Evolutionary conservation across 2,113 vertebrate species (phyloP), one percentile per base, ranked within the genome.

Genomic region (Pleuronectes platessa): DNA sequence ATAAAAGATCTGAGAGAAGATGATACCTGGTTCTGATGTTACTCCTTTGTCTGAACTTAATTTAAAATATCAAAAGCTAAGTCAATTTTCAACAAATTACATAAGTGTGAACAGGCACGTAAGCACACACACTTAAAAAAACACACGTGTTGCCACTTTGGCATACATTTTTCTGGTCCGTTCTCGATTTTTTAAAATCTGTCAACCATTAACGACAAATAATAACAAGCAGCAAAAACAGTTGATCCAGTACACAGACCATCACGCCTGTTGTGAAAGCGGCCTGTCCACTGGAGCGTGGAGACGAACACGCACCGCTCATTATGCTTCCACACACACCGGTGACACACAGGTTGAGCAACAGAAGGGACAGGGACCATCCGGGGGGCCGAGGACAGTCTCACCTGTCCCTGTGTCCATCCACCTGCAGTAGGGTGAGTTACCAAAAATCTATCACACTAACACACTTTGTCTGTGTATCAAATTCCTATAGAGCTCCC

Each of bases 191-290:
- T 31, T 87, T 77, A 27, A 82, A 90, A 92, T 84, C 66, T 71
- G 82, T 95, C 89, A 95, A 89, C 90, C 84, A 94, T 94, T 94
- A 94, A 93, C 93, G 64, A 84, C 90, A 94, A 93, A 95, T 90
- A 91, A 94, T 90, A 94, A 93, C 92, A 95, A 89, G 73, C 68
- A 64, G 83, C 66, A 83, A 89, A 85, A 89, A 88, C 78, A 81
- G 86, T 91, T 88, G 81, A 83, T 93, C 90, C 88, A 89, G 85
- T 83, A 87, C 75, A 70, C 69, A 78, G 70, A 71, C 58, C 82
- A 45, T 86, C 83, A 17, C 64, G 56, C 17, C 62, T 79, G 84
- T 94, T 93, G 91, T 86, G 92, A 93, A 94, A 94, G 85, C 71
- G 9, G 18, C 68, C 51, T 63, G 91, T 61, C 79, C 82, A 54